Evolutionary conservation across 2,113 vertebrate genomes (phyloP), one percentile per base, ranked within the genome.

Genomic region (Murina feae): DNA sequence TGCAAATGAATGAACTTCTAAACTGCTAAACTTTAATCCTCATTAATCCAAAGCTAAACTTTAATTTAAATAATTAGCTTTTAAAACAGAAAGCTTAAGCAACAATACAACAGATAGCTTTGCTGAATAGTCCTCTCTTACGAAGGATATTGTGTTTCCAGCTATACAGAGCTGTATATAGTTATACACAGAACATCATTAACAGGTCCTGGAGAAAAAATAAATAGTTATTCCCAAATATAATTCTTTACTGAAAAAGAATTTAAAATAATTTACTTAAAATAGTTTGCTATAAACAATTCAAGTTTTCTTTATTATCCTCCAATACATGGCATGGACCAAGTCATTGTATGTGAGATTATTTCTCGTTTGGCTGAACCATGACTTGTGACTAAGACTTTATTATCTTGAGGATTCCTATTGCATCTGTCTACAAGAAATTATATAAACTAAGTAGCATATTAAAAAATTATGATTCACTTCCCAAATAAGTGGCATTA

Each of bases 41-140:
- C 17, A 82, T 65, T 86, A 89, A 94, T 79, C 32, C 13, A 93
- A 86, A 93, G 35, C 47, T 78, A 68, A 90, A 47, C 2, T 72
- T 63, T 53, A 28, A 28, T 35, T 86, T 39, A 79, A 65, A 42
- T 32, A 60, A 9, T 83, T 78, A 74, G 11, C 14, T 90, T 92
- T 87, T 93, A 83, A 90, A 66, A 87, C 49, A 94, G 89, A 92
- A 92, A 78, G 20, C n/a, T 72, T 91, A 78, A 81, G 23, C 30
- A 86, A 53, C 13, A 32, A 58, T 78, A 81, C 13, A 71, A 28
- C 2, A 55, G n/a, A 9, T 30, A 88, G 66, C n/a, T 87, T 79
- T 81, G 51, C 51, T 76, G 81, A 85, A 68, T 71, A 79, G 12
- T 39, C 75, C 74, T 87, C 39, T 35, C 30, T 94, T 79, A 69